Evolutionary conservation across 2,888 invertebrate genomes (phyloP), one percentile per base, ranked within the genome.

Genomic region (Lamproptera curius): DNA sequence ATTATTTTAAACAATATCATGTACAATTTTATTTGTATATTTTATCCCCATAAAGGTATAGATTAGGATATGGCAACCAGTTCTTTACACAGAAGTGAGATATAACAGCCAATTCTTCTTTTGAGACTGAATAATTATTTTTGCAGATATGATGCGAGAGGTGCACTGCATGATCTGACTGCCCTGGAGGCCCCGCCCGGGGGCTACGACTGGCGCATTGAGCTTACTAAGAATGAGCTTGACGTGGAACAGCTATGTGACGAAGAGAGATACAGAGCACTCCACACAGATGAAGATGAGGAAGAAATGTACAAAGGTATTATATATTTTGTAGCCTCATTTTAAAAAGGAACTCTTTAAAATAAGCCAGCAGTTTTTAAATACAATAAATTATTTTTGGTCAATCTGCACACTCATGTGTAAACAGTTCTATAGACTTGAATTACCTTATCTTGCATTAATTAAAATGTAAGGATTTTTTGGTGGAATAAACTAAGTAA

Each of bases 211-310:
- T 88, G 89, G 70, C 86, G 89, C 38, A 89, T 91, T 53, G 91
- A 91, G 65, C 87, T 94, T 44, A 92, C 92, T 37, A 91, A 91
- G 59, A 92, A 92, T 38, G 95, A 96, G 75, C 89, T 90, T 58
- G 92, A 93, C 52, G 92, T 97, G 57, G 99, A 99, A 79, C 93
- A 94, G 67, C 88, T 96, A 46, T 98, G 98, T 81, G 98, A 99
- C 74, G 95, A 97, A 73, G 99, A 99, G 87, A 90, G 99, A 38
- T 99, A 97, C 83, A 89, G 94, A 52, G 97, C 96, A 14, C 89
- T 99, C 39, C 92, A 94, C 68, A 93, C 93, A 50, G 95, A 97
- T 78, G 94, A 97, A 66, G 93, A 94, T 72, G 96, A 97, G 71
- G 95, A 96, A 68, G 92, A 93, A 56, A 90, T 96, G 88, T 96